A percentile compares a stretch with the other conserved stretches of the same genome.
These are phyloP conservation scores for Nomada hirtipes DNA, from an alignment of 2,888 invertebrate species.

Conservation along the genomic window DNA sequence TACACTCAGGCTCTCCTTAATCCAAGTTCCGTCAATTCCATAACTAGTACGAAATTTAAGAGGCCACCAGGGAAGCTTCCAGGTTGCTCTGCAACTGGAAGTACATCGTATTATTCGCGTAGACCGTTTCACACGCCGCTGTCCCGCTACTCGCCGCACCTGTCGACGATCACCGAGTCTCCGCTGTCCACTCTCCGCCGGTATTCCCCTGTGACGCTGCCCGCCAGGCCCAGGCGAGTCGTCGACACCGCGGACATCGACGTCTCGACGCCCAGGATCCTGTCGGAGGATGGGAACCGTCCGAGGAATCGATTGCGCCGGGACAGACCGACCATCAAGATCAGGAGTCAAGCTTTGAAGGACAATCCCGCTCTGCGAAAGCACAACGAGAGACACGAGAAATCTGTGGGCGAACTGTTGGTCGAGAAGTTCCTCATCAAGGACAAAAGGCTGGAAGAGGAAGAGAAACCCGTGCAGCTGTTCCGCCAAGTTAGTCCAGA, in stretches of 20 bases:
- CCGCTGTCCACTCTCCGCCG: slow-evolving; percentile 81
- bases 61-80: slow-evolving; percentile 3
- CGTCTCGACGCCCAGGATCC: slow-evolving; percentile 87
- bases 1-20: neutral
- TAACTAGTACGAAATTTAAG: neutral
- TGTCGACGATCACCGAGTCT: slow-evolving; percentile 90
- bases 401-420: slow-evolving; percentile 90
- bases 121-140: slow-evolving; percentile 78
- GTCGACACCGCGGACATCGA: slow-evolving; percentile 95
- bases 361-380: slow-evolving; percentile 82
- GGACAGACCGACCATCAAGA: slow-evolving; percentile 81
- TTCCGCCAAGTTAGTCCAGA: slow-evolving; percentile 73
- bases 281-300: slow-evolving; percentile 64
- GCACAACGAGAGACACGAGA: slow-evolving; percentile 86
- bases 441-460: slow-evolving; percentile 85
- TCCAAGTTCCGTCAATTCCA: neutral
- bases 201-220: slow-evolving; percentile 75
- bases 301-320: slow-evolving; percentile 77
- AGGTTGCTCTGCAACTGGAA: neutral
- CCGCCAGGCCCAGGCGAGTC: slow-evolving; percentile 88
- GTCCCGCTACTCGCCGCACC: slow-evolving; percentile 89
- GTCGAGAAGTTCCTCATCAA: slow-evolving; percentile 91
- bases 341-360: slow-evolving; percentile 83
- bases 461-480: slow-evolving; percentile 43
- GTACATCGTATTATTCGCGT: slow-evolving; percentile 28